phyloP scores from a whole-genome alignment of 2,113 vertebrate species.

The Eulemur macaco region DNA sequence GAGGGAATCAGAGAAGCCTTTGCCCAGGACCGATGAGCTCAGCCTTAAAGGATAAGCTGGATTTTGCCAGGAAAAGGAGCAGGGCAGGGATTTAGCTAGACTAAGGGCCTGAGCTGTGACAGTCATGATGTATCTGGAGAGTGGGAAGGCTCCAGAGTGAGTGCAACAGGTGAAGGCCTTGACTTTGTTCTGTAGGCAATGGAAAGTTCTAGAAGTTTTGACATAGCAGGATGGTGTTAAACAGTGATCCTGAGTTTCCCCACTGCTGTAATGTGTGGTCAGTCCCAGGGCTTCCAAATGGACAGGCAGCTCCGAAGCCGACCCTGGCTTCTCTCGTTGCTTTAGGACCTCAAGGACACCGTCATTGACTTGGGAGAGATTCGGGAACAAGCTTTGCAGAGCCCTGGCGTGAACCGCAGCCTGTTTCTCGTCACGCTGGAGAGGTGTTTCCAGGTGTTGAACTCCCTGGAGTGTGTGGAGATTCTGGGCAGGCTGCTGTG shows the following conservation, averaged over 20 bases:
- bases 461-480: slow-evolving; percentile 84
- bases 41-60: background rate
- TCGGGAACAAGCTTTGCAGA: slow-evolving; percentile 81
- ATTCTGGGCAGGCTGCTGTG: slow-evolving; percentile 82
- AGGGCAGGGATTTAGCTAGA: background rate
- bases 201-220: slow-evolving; percentile 1
- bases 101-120: background rate
- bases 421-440: slow-evolving; percentile 84
- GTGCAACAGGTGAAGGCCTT: background rate
- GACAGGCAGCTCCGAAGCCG: background rate
- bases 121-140: background rate
- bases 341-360: slow-evolving; percentile 79
- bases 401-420: slow-evolving; percentile 87
- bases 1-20: background rate
- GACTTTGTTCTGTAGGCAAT: background rate
- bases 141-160: background rate
- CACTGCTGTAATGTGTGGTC: background rate
- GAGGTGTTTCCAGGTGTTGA: slow-evolving; percentile 84
- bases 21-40: background rate
- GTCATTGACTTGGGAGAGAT: slow-evolving; percentile 78
- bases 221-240: background rate
- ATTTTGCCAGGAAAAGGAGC: background rate
- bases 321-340: background rate
- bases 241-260: background rate
- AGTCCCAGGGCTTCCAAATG: background rate